Evolutionary conservation across 2,113 vertebrate genomes (phyloP).

Genomic region (Malaclemys terrapin): DNA sequence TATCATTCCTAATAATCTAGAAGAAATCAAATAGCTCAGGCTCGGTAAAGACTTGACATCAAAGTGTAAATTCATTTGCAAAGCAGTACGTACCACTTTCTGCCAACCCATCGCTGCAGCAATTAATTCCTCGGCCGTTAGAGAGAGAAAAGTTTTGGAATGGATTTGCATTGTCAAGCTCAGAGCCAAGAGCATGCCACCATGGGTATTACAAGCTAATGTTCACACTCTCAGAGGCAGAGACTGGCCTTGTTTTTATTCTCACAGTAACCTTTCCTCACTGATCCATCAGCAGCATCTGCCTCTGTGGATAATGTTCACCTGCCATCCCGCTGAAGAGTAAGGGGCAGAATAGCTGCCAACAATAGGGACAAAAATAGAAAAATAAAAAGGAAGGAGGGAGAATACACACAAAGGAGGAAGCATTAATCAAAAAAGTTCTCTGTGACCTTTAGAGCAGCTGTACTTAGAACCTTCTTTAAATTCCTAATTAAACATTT

Average conservation of each 20-base stretch:
- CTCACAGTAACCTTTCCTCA: not conserved
- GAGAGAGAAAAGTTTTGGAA: slow-evolving; percentile 44
- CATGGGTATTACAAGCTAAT: not conserved
- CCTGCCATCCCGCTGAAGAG: not conserved
- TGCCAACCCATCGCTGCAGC: not conserved
- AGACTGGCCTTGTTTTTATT: not conserved
- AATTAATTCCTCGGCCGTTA: not conserved
- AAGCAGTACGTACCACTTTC: not conserved
- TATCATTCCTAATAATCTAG: not conserved
- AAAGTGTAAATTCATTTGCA: not conserved
- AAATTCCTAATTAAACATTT: slow-evolving; percentile 12
- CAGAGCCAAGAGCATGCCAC: not conserved
- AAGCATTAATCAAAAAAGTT: slow-evolving; percentile 32
- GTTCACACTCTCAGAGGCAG: slow-evolving; percentile 8
- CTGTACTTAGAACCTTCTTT: not conserved
- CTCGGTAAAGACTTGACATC: slow-evolving; percentile 11
- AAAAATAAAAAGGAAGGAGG: not conserved
- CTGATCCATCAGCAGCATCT: not conserved
- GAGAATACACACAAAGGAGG: not conserved
- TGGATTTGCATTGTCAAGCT: slow-evolving; percentile 11
- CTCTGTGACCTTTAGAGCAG: slow-evolving; percentile 12
- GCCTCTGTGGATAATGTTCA: slow-evolving; percentile 21
- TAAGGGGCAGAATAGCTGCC: not conserved
- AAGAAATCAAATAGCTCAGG: not conserved
- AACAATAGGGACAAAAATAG: not conserved